These are phyloP conservation scores for Menidia menidia DNA, from an alignment of 2,797 vertebrate genomes.

Conservation along the genomic window DNA sequence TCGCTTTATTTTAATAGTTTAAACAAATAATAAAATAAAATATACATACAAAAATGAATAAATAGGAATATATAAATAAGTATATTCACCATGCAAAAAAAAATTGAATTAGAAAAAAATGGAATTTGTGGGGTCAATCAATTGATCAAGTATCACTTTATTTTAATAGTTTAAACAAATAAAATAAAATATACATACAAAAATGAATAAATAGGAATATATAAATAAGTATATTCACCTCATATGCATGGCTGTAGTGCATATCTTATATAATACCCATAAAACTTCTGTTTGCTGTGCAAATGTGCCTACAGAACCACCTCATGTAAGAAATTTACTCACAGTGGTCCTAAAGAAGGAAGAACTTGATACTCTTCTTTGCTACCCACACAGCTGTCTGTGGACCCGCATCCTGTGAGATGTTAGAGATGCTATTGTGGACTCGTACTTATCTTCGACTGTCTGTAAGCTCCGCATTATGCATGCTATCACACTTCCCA, in stretches of 20 bases:
- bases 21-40: too few relatives aligned
- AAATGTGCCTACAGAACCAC: neutral
- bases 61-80: too few relatives aligned
- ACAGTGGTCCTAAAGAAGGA: neutral
- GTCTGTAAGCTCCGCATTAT: conserved; percentile 38
- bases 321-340: conserved; percentile 18
- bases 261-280: neutral
- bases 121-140: neutral
- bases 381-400: conserved; percentile 16
- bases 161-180: neutral
- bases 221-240: too few relatives aligned
- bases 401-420: conserved; percentile 18
- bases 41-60: too few relatives aligned
- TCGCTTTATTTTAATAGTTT: neutral
- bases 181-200: too few relatives aligned
- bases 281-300: neutral
- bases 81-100: neutral
- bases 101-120: neutral
- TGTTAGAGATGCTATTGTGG: conserved; percentile 38
- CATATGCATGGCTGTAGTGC: too few relatives aligned
- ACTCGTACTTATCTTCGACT: conserved; percentile 45
- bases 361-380: conserved; percentile 13
- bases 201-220: too few relatives aligned
- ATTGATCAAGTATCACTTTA: neutral
- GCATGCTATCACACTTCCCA: conserved; percentile 37